Base-by-base conservation (phyloP, 2,888 invertebrate species). In the Silvanus unidentatus region DNA sequence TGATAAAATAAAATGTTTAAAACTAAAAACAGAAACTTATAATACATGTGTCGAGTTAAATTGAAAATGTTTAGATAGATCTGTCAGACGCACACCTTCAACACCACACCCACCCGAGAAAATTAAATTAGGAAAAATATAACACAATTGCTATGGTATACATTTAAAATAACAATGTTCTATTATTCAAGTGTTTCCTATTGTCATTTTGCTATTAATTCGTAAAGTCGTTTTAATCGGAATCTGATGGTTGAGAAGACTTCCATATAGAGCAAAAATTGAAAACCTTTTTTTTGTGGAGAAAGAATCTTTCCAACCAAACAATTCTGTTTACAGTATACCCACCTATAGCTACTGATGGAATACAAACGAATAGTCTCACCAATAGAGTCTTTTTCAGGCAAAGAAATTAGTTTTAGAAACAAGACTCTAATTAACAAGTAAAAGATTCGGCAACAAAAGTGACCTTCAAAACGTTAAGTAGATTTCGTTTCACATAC, bases 401-500 rank as follows among this genome's bases (percentile, higher is more conserved):
- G 22, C 4, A 3, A 22, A 22, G 8, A 8, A 22, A 22, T 22
- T 50, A 49, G 51, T 59, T 58, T 59, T 59, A 58, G 59, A 57
- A 57, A 50, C 57, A 49, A 59, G 50, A 47, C 45, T 59, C 64
- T 64, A 64, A 64, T 64, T 63, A 63, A 50, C 50, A 48, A 56
- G 60, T 57, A 61, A 60, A 59, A 55, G 52, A 57, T 56, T 54
- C 53, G 52, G 59, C 60, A 59, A 60, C 58, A 60, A 56, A 49
- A 55, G 47, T 57, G 60, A 59, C 62, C 62, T 64, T 64, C 60
- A 55, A 43, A 34, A 32, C n/a, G 50, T 54, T 56, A 60, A 63
- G 63, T 62, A 59, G 61, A 61, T 57, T 57, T 58, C 60, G 54
- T 59, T 63, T 63, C 55, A 54, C 63, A 59, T 57, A 50, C 48